A percentile compares a stretch with the other conserved stretches of the same genome.
phyloP scores from a whole-genome alignment of 1,140 invertebrate species.

The Achroia grisella region DNA sequence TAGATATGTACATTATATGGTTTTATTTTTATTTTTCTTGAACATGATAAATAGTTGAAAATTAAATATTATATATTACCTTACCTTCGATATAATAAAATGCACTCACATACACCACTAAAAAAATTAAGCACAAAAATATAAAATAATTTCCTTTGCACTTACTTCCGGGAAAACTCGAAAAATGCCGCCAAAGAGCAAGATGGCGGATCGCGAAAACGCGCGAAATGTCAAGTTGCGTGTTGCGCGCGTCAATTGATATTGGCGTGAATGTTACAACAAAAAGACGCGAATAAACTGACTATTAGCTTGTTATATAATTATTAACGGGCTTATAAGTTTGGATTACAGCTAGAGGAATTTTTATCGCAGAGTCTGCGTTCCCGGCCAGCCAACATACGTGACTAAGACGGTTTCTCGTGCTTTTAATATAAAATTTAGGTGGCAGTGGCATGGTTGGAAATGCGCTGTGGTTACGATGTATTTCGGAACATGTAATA shows the following conservation, averaged over 20 bases:
- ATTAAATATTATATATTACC: conserved; percentile 9
- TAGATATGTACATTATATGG: no score
- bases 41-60: no score
- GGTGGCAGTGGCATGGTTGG: conserved; percentile 30
- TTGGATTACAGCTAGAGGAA: conserved; percentile 17
- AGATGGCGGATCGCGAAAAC: conserved; percentile 34
- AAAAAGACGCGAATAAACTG: conserved; percentile 9
- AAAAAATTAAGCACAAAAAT: conserved; percentile 20
- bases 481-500: conserved; percentile 52
- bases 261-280: conserved; percentile 14
- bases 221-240: conserved; percentile 20
- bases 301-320: conserved; percentile 11
- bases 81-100: conserved; percentile 12
- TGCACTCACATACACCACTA: conserved; percentile 27
- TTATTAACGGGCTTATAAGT: conserved; percentile 19
- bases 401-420: conserved; percentile 54
- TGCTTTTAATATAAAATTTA: conserved; percentile 60
- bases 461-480: conserved; percentile 31
- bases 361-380: conserved; percentile 40
- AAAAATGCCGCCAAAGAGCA: conserved; percentile 20
- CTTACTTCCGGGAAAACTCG: conserved; percentile 45
- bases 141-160: conserved; percentile 30
- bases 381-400: conserved; percentile 44
- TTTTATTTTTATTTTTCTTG: no score
- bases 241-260: conserved; percentile 10